Base-by-base conservation (phyloP, 2,888 invertebrate genomes). In the Prosopocoilus inquinatus region DNA sequence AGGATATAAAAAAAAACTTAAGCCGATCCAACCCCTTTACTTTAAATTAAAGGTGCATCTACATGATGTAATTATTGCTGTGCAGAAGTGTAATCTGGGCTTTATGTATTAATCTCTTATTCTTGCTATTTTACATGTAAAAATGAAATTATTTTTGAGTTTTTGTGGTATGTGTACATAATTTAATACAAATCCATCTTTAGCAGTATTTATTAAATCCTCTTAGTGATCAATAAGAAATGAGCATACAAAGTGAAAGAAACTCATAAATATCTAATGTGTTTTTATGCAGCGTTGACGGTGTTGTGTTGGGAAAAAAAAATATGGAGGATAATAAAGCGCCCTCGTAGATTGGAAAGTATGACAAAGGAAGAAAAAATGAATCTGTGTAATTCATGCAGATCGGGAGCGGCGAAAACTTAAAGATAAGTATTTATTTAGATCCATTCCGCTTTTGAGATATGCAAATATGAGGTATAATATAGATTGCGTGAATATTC, bases 381-480 rank as follows among this genome's bases (percentile, higher is more conserved):
- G 43, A 50, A 51, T 38, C 33, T 16, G n/a, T 3, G 16, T 60
- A 67, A 61, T 63, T 60, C 62, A 67, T 68, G 65, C 67, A 65
- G 64, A 68, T 64, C 59, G 48, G 55, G 58, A 57, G 57, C 62
- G 64, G 53, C 59, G 63, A 61, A 64, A 64, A 64, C 52, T 61
- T 58, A 56, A 62, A 72, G 72, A 72, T 72, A 73, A 73, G 70
- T 70, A 71, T 72, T 71, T 71, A 71, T 71, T 72, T 70, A 69
- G 71, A 69, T 69, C 65, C 70, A 68, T 68, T 69, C 66, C 61
- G 64, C 54, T 63, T 59, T 59, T 58, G 63, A 71, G 74, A 74
- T 74, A 74, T 74, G 73, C 72, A 74, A 73, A 73, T 72, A 70
- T 69, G 67, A 70, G 69, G 67, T 68, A 69, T 70, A 72, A 70